Evolutionary conservation across 2,113 vertebrate genomes (phyloP).

Genomic region (Chroicocephalus ridibundus): DNA sequence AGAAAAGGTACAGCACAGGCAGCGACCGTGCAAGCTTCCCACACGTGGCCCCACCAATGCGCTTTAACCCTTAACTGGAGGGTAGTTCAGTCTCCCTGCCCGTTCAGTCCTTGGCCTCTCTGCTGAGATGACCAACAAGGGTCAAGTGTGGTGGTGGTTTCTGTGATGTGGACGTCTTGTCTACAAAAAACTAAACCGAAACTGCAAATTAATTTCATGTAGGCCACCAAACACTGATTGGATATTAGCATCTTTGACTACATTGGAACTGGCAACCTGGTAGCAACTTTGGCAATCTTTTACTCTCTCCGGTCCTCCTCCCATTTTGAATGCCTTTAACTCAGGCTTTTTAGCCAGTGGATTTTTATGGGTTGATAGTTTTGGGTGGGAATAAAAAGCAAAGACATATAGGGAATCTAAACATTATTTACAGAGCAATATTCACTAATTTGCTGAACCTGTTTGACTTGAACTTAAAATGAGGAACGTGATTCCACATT

Average conservation of each 20-base stretch:
- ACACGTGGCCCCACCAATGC: conserved; percentile 57
- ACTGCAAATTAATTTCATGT: conserved; percentile 35
- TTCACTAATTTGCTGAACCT: neutral
- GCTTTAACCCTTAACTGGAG: conserved; percentile 51
- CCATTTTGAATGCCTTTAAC: conserved; percentile 47
- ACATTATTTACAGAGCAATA: neutral
- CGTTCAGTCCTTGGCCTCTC: conserved; percentile 48
- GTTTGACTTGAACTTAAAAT: neutral
- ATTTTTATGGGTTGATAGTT: conserved; percentile 11
- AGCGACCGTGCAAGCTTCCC: conserved; percentile 57
- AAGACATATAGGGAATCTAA: neutral
- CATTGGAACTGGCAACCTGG: conserved; percentile 27
- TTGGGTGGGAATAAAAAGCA: conserved; percentile 24
- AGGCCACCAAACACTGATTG: conserved; percentile 30
- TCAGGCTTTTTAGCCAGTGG: conserved; percentile 58
- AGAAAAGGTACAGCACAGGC: conserved; percentile 72
- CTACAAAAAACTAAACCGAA: neutral
- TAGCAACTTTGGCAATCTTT: conserved; percentile 42
- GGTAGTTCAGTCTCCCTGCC: conserved; percentile 67
- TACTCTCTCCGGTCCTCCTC: conserved; percentile 39
- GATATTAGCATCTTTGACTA: neutral
- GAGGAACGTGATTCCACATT: neutral
- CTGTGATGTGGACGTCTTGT: conserved; percentile 50
- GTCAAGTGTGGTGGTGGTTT: conserved; percentile 58
- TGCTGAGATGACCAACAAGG: conserved; percentile 45